Evolutionary conservation across 2,888 invertebrate genomes (phyloP), one percentile per base, ranked within the genome.

Genomic region (Macrophya annulata): DNA sequence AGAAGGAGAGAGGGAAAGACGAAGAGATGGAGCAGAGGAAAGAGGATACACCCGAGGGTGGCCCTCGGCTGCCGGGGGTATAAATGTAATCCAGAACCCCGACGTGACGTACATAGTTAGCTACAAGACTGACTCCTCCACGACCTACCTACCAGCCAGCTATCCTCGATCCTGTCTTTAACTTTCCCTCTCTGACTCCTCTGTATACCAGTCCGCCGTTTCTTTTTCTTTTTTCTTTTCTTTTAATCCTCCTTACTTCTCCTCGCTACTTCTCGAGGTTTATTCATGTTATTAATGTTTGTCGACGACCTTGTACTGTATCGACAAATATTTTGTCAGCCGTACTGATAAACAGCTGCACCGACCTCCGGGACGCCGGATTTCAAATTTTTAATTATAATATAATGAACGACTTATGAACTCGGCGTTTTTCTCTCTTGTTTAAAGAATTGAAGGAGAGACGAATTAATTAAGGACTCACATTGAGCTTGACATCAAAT

Each of bases 31-130:
- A 55, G 55, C 48, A 31, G 77, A 43, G 21, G 45, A 81, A 31
- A n/a, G 81, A 31, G 81, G 81, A 81, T 81, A 81, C 81, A 81
- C 81, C 81, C 81, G 62, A 81, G 71, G 83, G 68, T 68, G 62
- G 81, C 81, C 81, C 81, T 62, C 62, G 40, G 62, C 43, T 62
- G 68, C 68, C n/a, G 87, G 86, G 88, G 90, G 89, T 91, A 92
- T 92, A 92, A 92, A 92, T 92, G 92, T 92, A 92, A 92, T 92
- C 92, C 92, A 92, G 92, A 92, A 91, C 89, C 90, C 90, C 89
- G 90, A 92, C 92, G 92, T 92, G 92, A 92, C 92, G 89, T 90
- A 92, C 92, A 92, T 92, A 90, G 86, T 84, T 86, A 74, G 74
- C 86, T 86, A 81, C 83, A 68, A 83, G 68, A 71, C 65, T 83